A percentile compares a stretch with the other conserved stretches of the same genome.
phyloP scores from a whole-genome alignment of 2,888 invertebrate species.

The Dicycla oo region DNA sequence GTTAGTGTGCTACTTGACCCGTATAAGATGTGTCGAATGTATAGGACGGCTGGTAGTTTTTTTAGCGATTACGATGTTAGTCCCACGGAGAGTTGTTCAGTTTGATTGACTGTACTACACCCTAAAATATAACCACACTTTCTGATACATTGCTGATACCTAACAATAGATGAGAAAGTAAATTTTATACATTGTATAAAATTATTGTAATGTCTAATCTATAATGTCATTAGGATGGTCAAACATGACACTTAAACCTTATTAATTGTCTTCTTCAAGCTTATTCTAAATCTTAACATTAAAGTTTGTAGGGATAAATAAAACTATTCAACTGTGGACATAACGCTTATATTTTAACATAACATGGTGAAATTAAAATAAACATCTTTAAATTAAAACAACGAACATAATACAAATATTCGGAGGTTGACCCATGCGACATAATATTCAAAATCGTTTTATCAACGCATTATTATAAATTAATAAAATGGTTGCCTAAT shows the following conservation, averaged over 20 bases:
- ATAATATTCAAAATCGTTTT: constrained; percentile 10
- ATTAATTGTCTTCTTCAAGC: not conserved
- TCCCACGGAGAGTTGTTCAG: not conserved
- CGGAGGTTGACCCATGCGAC: constrained; percentile 66
- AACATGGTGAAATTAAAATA: constrained; percentile 89
- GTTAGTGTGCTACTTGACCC: not conserved
- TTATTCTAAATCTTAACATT: not conserved
- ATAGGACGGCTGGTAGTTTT: not conserved
- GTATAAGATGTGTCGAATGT: too few relatives aligned
- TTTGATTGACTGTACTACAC: not conserved
- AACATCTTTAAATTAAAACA: constrained; percentile 90
- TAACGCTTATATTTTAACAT: constrained; percentile 90
- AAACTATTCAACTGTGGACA: constrained; percentile 76
- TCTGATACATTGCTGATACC: not conserved
- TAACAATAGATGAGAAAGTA: not conserved
- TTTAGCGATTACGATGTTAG: not conserved
- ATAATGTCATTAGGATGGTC: not conserved
- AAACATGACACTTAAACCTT: not conserved
- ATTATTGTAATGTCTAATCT: too few relatives aligned
- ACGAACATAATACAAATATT: constrained; percentile 84
- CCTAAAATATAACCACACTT: not conserved
- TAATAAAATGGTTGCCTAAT: not conserved
- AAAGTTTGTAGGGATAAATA: constrained; percentile 12
- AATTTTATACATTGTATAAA: not conserved
- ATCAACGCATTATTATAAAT: not conserved